Evolutionary conservation across 2,888 invertebrate species (phyloP).

Genomic region (Chalcosyrphus nemorum): DNA sequence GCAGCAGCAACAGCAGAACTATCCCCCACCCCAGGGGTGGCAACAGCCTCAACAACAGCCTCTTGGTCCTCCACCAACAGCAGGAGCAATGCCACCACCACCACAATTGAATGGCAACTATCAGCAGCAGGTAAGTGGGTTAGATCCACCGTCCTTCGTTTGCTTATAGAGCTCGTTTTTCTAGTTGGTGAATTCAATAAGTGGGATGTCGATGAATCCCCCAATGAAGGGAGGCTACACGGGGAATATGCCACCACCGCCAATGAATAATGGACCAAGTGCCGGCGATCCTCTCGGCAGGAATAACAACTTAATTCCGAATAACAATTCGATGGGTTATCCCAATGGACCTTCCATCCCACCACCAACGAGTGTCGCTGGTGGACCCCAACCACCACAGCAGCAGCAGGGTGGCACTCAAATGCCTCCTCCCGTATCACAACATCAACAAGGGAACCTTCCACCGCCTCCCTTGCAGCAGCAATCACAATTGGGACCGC

Average conservation of each 20-base stretch:
- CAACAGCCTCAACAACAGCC: slow-evolving; percentile 77
- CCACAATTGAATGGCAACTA: slow-evolving; percentile 80
- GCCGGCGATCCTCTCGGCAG: slow-evolving; percentile 19
- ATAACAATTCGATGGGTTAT: slow-evolving; percentile 58
- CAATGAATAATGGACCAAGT: slow-evolving; percentile 56
- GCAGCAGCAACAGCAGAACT: slow-evolving; percentile 75
- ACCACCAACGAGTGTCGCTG: slow-evolving; percentile 31
- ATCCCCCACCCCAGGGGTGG: slow-evolving; percentile 75
- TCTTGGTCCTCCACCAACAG: slow-evolving; percentile 73
- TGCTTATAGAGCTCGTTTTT: neutral
- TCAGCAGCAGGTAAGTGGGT: slow-evolving; percentile 79
- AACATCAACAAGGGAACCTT: slow-evolving; percentile 74
- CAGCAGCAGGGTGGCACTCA: too few relatives aligned
- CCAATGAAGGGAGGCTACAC: slow-evolving; percentile 76
- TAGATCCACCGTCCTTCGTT: too few relatives aligned
- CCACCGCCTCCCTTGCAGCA: slow-evolving; percentile 61
- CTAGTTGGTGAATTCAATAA: slow-evolving; percentile 79
- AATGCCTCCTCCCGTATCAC: slow-evolving; percentile 61
- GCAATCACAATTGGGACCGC: slow-evolving; percentile 25
- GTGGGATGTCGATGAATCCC: slow-evolving; percentile 78
- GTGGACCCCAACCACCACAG: too few relatives aligned
- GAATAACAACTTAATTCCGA: slow-evolving; percentile 57
- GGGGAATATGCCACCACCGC: slow-evolving; percentile 56
- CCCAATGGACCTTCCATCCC: slow-evolving; percentile 59
- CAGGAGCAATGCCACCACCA: slow-evolving; percentile 76